phyloP scores from a whole-genome alignment of 2,797 vertebrate genomes.

The Todus mexicanus region DNA sequence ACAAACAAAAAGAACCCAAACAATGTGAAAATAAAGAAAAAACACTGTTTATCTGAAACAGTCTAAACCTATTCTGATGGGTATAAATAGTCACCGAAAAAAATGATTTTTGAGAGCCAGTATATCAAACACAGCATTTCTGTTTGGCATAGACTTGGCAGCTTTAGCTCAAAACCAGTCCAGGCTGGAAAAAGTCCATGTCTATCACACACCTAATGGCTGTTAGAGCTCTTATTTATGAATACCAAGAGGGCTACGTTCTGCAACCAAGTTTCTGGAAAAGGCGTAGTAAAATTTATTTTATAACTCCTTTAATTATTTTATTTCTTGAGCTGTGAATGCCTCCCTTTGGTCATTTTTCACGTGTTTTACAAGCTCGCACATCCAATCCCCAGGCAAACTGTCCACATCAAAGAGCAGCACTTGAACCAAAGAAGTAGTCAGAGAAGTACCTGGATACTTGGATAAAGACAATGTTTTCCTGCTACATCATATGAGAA shows the following conservation, averaged over 20 bases:
- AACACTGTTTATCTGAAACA: background rate
- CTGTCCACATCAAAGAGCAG: background rate
- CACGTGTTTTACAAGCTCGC: background rate
- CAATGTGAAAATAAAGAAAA: background rate
- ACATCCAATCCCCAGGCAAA: background rate
- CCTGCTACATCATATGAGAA: background rate
- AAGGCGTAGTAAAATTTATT: slow-evolving; percentile 1
- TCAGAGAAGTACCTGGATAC: background rate
- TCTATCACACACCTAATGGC: background rate
- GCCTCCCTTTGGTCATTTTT: background rate
- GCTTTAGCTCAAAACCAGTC: background rate
- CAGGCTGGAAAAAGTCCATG: background rate
- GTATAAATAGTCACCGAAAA: background rate
- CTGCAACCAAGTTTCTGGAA: slow-evolving; percentile 6
- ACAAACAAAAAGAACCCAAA: background rate
- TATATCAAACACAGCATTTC: background rate
- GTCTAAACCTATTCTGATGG: background rate
- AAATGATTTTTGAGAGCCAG: background rate
- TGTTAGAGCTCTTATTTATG: slow-evolving; percentile 10
- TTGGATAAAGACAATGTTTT: background rate
- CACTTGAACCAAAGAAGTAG: background rate
- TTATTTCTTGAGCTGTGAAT: background rate
- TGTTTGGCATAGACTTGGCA: background rate
- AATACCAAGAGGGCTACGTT: slow-evolving; percentile 26
- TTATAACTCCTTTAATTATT: slow-evolving; percentile 11